Evolutionary conservation across 92 coral and sea anemone species (phyloP).

Genomic region (Nematostella vectensis): DNA sequence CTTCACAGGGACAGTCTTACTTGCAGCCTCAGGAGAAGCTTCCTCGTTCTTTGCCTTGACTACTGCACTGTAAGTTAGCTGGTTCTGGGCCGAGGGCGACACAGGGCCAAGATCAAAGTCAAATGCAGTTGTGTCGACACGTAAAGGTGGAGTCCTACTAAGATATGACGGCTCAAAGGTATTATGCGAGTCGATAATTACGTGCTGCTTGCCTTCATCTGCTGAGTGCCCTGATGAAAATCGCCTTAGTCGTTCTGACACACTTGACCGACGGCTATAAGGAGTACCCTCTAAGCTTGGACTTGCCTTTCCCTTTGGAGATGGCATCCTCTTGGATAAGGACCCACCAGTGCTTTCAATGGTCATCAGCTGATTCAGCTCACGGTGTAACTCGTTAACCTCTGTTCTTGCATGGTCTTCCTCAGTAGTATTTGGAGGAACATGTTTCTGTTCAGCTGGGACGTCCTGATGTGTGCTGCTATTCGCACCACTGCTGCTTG

Average conservation of each 20-base stretch:
- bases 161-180: slow-evolving; percentile 29
- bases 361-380: slow-evolving; percentile 23
- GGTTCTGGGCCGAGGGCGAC: slow-evolving; percentile 16
- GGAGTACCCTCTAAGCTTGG: not conserved
- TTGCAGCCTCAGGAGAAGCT: slow-evolving; percentile 9
- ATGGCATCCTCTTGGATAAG: not conserved
- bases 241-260: slow-evolving; percentile 19
- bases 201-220: slow-evolving; percentile 12
- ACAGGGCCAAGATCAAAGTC: slow-evolving; percentile 25
- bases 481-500: not conserved
- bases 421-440: not conserved
- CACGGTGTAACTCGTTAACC: slow-evolving; percentile 18
- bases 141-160: slow-evolving; percentile 22
- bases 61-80: slow-evolving; percentile 48
- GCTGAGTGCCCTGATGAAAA: slow-evolving; percentile 13
- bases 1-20: slow-evolving; percentile 12
- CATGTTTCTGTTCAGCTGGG: slow-evolving; percentile 10
- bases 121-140: slow-evolving; percentile 15
- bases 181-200: slow-evolving; percentile 21
- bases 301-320: not conserved
- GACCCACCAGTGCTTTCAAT: slow-evolving; percentile 1
- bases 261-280: not conserved
- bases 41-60: slow-evolving; percentile 42
- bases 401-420: slow-evolving; percentile 6
- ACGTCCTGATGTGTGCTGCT: not conserved